Percentiles rank a stretch among this genome's conserved stretches.
Evolutionary conservation across 2,888 invertebrate genomes (phyloP).

Genomic region (Oasisia sp.): DNA sequence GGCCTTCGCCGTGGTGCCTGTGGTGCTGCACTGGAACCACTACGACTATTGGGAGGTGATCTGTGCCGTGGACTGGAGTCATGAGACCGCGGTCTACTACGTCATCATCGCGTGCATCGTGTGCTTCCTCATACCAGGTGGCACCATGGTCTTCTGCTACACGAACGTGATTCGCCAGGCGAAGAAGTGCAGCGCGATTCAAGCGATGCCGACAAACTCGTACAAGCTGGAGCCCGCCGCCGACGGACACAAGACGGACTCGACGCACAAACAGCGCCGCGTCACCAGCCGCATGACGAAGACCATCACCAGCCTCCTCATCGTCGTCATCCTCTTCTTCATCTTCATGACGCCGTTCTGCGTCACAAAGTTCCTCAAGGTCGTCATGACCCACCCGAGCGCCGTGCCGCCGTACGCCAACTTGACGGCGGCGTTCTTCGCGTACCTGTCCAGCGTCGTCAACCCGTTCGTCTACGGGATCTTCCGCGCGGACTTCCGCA

Average conservation of each 20-base stretch:
- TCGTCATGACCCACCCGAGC: constrained; percentile 38
- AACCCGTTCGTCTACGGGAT: constrained; percentile 65
- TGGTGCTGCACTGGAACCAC: constrained; percentile 53
- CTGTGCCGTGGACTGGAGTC: constrained; percentile 62
- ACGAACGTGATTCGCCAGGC: constrained; percentile 42
- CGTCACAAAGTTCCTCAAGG: constrained; percentile 62
- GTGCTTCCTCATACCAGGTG: constrained; percentile 57
- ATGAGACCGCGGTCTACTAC: constrained; percentile 48
- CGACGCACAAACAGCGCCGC: constrained; percentile 1
- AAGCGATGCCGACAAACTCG: background rate
- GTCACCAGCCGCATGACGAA: constrained; percentile 26
- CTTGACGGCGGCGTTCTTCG: constrained; percentile 54
- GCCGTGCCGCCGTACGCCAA: constrained; percentile 54
- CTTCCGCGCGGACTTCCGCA: constrained; percentile 57
- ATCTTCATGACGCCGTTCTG: constrained; percentile 64
- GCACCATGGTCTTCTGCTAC: constrained; percentile 52
- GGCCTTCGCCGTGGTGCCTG: constrained; percentile 52
- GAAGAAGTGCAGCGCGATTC: background rate
- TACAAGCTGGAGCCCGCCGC: background rate
- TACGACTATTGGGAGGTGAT: constrained; percentile 63
- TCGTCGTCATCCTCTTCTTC: constrained; percentile 60
- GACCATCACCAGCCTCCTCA: constrained; percentile 53
- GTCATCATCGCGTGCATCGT: constrained; percentile 56
- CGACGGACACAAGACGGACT: constrained; percentile 39
- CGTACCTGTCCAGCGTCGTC: constrained; percentile 56